These are phyloP conservation scores for Drosophila glabriapex DNA, from an alignment of 2,888 invertebrate species.

Conservation along the genomic window DNA sequence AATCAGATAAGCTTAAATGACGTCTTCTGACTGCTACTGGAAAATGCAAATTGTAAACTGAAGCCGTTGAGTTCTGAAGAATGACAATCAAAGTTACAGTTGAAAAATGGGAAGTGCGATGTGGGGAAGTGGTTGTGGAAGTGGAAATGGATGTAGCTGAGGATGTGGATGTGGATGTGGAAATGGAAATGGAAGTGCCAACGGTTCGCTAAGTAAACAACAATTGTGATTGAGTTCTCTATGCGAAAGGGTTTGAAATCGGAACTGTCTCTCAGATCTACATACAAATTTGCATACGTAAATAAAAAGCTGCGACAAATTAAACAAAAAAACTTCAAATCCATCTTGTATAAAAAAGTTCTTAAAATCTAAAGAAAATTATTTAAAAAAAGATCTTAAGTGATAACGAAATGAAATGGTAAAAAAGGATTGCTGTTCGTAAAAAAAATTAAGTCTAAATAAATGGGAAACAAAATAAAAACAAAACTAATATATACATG, in stretches of 20 bases:
- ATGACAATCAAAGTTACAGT: conserved; percentile 72
- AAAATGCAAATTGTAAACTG: conserved; percentile 79
- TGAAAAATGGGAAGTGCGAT: conserved; percentile 42
- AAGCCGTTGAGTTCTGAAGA: conserved; percentile 70
- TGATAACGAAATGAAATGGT: background rate
- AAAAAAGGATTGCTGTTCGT: background rate
- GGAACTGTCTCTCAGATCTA: conserved; percentile 20
- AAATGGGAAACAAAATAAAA: background rate
- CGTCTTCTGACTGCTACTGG: conserved; percentile 60
- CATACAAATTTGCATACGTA: conserved; percentile 54
- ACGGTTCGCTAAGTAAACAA: conserved; percentile 68
- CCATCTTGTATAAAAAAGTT: conserved; percentile 11
- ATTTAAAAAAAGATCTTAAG: background rate
- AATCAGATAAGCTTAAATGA: conserved; percentile 82
- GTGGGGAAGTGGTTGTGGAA: conserved; percentile 23
- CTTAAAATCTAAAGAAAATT: background rate
- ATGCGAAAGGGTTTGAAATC: conserved; percentile 19
- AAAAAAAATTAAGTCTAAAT: background rate
- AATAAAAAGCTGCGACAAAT: conserved; percentile 58
- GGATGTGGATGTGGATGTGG: conserved; percentile 22
- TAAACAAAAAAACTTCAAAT: conserved; percentile 27
- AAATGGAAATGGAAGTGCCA: conserved; percentile 59
- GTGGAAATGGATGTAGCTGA: conserved; percentile 6
- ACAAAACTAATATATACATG: too few relatives aligned
- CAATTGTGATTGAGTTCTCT: conserved; percentile 57